A percentile compares a stretch with the other conserved stretches of the same genome.
Conservation (phyloP, 1,140 invertebrate species). For the Carposina sasakii region DNA sequence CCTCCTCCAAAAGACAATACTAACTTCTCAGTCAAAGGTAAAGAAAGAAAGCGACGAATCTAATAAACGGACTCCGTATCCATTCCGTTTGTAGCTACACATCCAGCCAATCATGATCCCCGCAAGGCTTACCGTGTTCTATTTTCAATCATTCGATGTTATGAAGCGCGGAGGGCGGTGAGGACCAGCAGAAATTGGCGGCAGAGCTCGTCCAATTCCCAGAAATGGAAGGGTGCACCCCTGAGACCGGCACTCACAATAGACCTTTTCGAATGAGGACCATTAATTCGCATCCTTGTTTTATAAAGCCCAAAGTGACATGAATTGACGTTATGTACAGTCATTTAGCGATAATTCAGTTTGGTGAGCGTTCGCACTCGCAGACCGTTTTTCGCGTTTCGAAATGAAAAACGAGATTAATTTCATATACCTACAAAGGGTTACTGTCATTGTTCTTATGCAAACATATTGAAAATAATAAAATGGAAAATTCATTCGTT, state of each 20-base stretch:
- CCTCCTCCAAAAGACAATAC: constrained; percentile 56
- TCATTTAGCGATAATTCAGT: constrained; percentile 56
- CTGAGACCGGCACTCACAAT: constrained; percentile 56
- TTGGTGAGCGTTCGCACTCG: too few relatives aligned
- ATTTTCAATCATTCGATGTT: constrained; percentile 33
- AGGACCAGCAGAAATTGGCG: constrained; percentile 41
- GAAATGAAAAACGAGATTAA: too few relatives aligned
- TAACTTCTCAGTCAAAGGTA: constrained; percentile 59
- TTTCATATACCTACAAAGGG: too few relatives aligned
- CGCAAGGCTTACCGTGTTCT: constrained; percentile 21
- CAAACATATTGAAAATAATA: too few relatives aligned
- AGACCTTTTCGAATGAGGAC: constrained; percentile 61
- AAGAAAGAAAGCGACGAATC: constrained; percentile 66
- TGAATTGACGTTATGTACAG: constrained; percentile 53
- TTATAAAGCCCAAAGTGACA: constrained; percentile 62
- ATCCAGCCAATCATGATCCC: constrained; percentile 43
- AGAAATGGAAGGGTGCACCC: constrained; percentile 66
- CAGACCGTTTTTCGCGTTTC: too few relatives aligned
- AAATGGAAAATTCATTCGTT: too few relatives aligned
- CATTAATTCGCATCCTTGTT: constrained; percentile 70
- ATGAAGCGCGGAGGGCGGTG: constrained; percentile 33
- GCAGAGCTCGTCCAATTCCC: constrained; percentile 60
- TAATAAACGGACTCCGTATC: constrained; percentile 60
- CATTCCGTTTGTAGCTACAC: constrained; percentile 55
- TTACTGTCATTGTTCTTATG: too few relatives aligned